Base-by-base conservation (phyloP, 2,797 vertebrate genomes). In the Cottoperca gobio region DNA sequence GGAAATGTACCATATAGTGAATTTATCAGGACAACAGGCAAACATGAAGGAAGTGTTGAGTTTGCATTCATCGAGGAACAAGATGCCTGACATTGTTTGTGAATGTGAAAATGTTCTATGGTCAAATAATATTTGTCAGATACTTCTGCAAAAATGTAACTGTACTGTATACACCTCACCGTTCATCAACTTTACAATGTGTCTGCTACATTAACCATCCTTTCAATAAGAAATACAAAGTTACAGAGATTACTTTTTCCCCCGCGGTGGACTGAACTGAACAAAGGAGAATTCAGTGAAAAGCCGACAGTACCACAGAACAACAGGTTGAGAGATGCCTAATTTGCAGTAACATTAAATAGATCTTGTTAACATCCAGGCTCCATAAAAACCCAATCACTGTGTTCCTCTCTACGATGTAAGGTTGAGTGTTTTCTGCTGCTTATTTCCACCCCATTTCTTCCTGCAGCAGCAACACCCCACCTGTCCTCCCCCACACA, bases 391-490 rank as follows among this genome's bases (percentile, higher is more conserved):
- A 46, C 8, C 31, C 23, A 58, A 8, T 17, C 42, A 45, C 31
- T 28, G 31, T 4, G 17, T 55, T 68, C 28, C 45, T 17, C n/a
- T 50, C 46, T 52, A 19, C 17, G 0, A 23, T 54, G 17, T 37
- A n/a, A 75, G 28, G 62, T 35, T 26, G 37, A 42, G 21, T 43
- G n/a, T 45, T 43, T 43, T 74, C 37, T 23, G 21, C 21, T 40
- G 21, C 37, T 40, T 62, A 33, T 67, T 54, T 61, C 23, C 48
- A 61, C 46, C 67, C 40, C 46, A 66, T 66, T 66, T 73, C 35
- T n/a, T 50, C 23, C 40, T 60, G 24, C 54, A 58, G 59, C 46
- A 62, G 24, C 19, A 53, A 60, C 39, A 42, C 4, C 39, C 24
- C 46, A 5, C 6, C 10, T 17, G 2, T 8, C n/a, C 14, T 5